Evolutionary conservation across 2,888 invertebrate genomes (phyloP).

Genomic region (Scaptodrosophila latifasciaeformis): DNA sequence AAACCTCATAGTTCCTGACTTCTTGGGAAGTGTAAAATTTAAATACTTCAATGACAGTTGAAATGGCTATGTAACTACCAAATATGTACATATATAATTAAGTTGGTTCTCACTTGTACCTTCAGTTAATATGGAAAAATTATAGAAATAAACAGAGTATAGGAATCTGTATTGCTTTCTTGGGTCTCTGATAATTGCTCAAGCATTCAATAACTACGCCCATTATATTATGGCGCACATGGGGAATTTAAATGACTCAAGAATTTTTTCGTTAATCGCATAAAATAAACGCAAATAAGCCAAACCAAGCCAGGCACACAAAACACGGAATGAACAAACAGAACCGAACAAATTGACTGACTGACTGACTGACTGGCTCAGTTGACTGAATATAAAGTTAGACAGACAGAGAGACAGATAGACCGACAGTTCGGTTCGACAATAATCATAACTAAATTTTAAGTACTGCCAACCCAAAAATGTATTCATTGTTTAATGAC

Average conservation of each 20-base stretch:
- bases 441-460: slow-evolving; percentile 7
- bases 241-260: slow-evolving; percentile 24
- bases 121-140: no score
- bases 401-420: no score
- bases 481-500: slow-evolving; percentile 1
- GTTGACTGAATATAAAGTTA: no score
- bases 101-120: no score
- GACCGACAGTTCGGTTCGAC: background rate
- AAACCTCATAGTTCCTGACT: no score
- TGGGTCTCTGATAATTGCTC: background rate
- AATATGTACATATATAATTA: no score
- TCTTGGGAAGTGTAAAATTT: no score
- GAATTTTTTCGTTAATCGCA: slow-evolving; percentile 2
- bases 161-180: no score
- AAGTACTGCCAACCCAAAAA: background rate
- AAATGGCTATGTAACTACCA: no score
- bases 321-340: background rate
- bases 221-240: slow-evolving; percentile 13
- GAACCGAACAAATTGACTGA: background rate
- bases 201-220: slow-evolving; percentile 13
- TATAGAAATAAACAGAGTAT: no score
- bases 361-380: background rate
- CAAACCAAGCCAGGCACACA: no score
- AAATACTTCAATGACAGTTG: no score
- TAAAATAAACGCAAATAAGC: background rate